Conservation (phyloP, 2,797 vertebrate species). For the Myiothlypis coronata region DNA sequence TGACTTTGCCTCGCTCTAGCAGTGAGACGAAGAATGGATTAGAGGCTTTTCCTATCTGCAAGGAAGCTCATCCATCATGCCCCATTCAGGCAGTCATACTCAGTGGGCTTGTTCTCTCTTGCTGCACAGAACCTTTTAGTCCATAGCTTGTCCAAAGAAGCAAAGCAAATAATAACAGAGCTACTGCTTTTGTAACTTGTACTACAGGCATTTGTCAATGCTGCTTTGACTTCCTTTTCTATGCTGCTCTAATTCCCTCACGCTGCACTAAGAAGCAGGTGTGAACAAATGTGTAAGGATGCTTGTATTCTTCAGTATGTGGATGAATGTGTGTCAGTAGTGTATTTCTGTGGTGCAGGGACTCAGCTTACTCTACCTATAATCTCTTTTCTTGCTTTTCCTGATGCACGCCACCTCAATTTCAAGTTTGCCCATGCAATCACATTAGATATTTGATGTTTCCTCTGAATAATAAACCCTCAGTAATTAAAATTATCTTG, state of each 20-base stretch:
- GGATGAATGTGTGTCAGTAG: background rate
- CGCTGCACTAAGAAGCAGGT: background rate
- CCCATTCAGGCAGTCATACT: conserved; percentile 14
- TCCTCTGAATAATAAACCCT: background rate
- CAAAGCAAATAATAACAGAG: conserved; percentile 33
- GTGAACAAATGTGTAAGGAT: background rate
- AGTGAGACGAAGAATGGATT: conserved; percentile 26
- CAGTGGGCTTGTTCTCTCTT: conserved; percentile 3
- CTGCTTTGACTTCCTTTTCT: conserved; percentile 9
- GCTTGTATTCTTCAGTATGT: background rate
- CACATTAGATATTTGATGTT: conserved; percentile 17
- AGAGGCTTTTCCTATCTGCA: conserved; percentile 9
- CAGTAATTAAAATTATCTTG: conserved; percentile 51
- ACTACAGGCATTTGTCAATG: conserved; percentile 3
- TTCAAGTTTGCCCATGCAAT: conserved; percentile 15
- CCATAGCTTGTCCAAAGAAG: background rate
- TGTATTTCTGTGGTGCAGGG: background rate
- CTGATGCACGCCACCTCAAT: background rate
- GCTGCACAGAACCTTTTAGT: conserved; percentile 31
- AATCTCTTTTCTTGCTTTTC: background rate
- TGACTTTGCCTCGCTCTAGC: conserved; percentile 40
- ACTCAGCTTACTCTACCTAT: background rate
- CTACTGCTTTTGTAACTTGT: conserved; percentile 23
- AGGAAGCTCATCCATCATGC: conserved; percentile 49
- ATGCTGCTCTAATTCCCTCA: background rate